Evolutionary conservation across 2,113 vertebrate species (phyloP).

Genomic region (Trinectes maculatus): DNA sequence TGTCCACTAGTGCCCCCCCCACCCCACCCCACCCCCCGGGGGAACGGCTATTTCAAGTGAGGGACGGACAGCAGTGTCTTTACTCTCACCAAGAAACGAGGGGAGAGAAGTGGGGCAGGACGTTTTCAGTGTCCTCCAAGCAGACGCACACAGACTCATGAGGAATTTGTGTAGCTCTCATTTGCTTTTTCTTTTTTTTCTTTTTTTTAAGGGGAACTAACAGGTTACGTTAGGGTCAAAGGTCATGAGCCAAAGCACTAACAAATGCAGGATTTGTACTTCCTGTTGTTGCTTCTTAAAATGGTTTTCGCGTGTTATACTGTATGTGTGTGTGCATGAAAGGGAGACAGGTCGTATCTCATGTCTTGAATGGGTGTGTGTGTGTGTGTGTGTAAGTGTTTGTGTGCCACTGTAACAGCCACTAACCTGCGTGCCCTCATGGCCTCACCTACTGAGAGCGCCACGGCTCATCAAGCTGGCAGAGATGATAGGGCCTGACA

Average conservation of each 20-base stretch:
- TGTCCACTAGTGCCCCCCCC: constrained; percentile 64
- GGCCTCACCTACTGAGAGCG: constrained; percentile 65
- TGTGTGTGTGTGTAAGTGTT: constrained; percentile 4
- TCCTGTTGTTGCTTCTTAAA: neutral
- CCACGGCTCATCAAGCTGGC: constrained; percentile 68
- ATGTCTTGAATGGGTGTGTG: neutral
- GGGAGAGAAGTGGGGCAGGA: constrained; percentile 79
- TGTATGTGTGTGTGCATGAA: neutral
- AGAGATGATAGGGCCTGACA: constrained; percentile 67
- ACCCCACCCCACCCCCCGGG: no score
- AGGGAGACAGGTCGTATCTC: neutral
- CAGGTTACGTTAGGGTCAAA: constrained; percentile 24
- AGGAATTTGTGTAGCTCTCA: constrained; percentile 2
- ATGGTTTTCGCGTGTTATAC: neutral
- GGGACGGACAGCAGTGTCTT: constrained; percentile 56
- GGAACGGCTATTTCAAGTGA: constrained; percentile 80
- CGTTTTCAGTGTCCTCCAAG: constrained; percentile 66
- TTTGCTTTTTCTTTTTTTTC: constrained; percentile 5
- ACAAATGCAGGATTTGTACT: constrained; percentile 31
- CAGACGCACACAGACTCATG: constrained; percentile 1
- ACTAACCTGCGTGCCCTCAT: constrained; percentile 55
- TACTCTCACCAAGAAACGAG: constrained; percentile 61
- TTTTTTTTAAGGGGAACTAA: constrained; percentile 9
- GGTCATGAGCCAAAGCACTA: constrained; percentile 25
- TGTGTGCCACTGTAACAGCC: constrained; percentile 33